Evolutionary conservation across 2,888 invertebrate species (phyloP).

Genomic region (Acronicta leporina): DNA sequence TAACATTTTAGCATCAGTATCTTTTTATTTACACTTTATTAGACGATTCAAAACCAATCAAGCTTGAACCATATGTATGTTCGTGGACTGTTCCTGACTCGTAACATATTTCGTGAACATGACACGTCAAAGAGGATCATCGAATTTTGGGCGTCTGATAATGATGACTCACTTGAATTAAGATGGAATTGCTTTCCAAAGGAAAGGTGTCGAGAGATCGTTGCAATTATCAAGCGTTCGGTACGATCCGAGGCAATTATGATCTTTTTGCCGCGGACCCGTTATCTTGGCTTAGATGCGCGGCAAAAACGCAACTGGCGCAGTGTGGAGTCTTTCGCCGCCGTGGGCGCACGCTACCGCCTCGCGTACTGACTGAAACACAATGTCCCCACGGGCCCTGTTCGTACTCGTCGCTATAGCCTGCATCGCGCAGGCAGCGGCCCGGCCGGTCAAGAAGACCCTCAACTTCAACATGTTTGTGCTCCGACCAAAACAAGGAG

Average conservation of each 20-base stretch:
- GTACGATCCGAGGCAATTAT: conserved; percentile 81
- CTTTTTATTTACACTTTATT: conserved; percentile 57
- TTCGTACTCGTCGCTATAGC: conserved; percentile 70
- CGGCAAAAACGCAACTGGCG: conserved; percentile 77
- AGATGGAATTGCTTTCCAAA: conserved; percentile 85
- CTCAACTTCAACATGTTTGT: conserved; percentile 86
- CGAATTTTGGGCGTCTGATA: conserved; percentile 60
- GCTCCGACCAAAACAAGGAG: conserved; percentile 74
- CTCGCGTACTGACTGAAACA: conserved; percentile 36
- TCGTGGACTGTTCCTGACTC: conserved; percentile 1
- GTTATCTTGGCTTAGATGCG: conserved; percentile 84
- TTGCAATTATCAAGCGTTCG: conserved; percentile 80
- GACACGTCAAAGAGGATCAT: conserved; percentile 55
- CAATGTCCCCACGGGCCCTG: conserved; percentile 64
- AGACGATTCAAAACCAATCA: conserved; percentile 55
- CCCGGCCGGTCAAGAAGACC: conserved; percentile 78
- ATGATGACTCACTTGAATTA: conserved; percentile 81
- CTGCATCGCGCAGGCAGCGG: conserved; percentile 68
- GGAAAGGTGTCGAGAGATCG: conserved; percentile 86
- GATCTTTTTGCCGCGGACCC: conserved; percentile 87
- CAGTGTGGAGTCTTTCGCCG: conserved; percentile 76
- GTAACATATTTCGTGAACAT: conserved; percentile 22
- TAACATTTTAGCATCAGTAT: conserved; percentile 41
- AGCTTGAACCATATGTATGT: conserved; percentile 53
- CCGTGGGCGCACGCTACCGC: conserved; percentile 72